Conservation (phyloP, 2,888 invertebrate species). For the Noctua comes region DNA sequence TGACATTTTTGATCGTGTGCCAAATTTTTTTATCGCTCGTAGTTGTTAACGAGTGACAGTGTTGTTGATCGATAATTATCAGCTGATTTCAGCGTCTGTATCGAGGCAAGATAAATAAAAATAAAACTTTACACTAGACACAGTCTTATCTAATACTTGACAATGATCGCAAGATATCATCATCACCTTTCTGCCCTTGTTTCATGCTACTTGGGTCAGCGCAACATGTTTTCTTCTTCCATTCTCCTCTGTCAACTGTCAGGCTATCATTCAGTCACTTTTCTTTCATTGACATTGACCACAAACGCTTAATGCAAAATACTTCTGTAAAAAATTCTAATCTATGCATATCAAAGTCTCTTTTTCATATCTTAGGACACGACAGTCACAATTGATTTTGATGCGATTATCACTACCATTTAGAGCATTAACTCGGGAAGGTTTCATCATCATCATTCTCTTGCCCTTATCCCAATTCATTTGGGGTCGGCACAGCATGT, state of each 20-base stretch:
- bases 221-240: neutral
- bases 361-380: neutral
- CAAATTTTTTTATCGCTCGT: conserved; percentile 69
- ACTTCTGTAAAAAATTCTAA: neutral
- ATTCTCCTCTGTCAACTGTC: neutral
- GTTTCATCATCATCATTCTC: too few species aligned
- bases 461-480: too few species aligned
- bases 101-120: neutral
- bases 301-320: neutral
- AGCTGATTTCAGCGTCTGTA: conserved; percentile 17
- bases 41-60: conserved; percentile 71
- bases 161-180: neutral
- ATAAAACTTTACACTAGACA: neutral
- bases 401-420: neutral
- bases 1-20: conserved; percentile 78
- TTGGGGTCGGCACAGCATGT: too few species aligned
- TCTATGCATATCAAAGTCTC: neutral
- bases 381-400: neutral
- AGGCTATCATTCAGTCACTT: neutral
- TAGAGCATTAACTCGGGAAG: neutral
- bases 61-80: conserved; percentile 59
- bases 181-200: neutral
- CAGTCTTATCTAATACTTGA: neutral
- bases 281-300: neutral
- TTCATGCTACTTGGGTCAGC: neutral